Base-by-base conservation (phyloP, 2,888 invertebrate genomes). In the Euzophera pinguis region DNA sequence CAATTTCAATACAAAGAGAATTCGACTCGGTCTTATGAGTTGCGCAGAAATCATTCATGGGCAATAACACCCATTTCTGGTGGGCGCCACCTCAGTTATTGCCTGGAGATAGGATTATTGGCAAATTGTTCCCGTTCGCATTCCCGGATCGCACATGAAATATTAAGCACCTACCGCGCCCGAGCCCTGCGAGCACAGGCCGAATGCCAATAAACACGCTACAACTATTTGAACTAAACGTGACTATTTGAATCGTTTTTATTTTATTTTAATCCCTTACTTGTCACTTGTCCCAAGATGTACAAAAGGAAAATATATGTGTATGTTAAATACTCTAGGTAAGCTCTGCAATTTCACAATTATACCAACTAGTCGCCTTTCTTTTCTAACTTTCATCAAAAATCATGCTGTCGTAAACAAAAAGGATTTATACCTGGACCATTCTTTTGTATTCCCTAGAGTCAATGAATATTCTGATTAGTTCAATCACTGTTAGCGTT, bases 71-170 rank as follows among this genome's bases (percentile, higher is more conserved):
- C 79, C 79, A 81, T 84, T 85, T 81, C 79, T 78, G 78, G 67
- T 78, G 74, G 74, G 75, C 77, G 78, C 78, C 81, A 81, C 78
- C 81, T 79, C 82, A 73, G 84, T 84, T 85, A 87, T 85, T 82
- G 81, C 81, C 76, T 71, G 70, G 75, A 77, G 84, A 81, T 81
- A 78, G 85, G 84, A 85, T 85, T 87, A 87, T 87, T 88, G 87
- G 87, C 82, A 85, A 87, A 88, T 88, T 86, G 86, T 85, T 87
- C 84, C n/a, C 76, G 82, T 76, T 80, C 82, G 77, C 84, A 84
- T 86, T 84, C 84, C 82, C 73, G 67, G 65, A 73, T 70, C 78
- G 76, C 79, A 79, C 81, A 73, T 84, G 82, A 87, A 86, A 85
- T 87, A 86, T 86, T 84, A 83, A 86, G 78, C 81, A 78, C 76